These are phyloP conservation scores for Adelosebastes latens DNA, from an alignment of 2,797 vertebrate genomes.

Conservation along the genomic window DNA sequence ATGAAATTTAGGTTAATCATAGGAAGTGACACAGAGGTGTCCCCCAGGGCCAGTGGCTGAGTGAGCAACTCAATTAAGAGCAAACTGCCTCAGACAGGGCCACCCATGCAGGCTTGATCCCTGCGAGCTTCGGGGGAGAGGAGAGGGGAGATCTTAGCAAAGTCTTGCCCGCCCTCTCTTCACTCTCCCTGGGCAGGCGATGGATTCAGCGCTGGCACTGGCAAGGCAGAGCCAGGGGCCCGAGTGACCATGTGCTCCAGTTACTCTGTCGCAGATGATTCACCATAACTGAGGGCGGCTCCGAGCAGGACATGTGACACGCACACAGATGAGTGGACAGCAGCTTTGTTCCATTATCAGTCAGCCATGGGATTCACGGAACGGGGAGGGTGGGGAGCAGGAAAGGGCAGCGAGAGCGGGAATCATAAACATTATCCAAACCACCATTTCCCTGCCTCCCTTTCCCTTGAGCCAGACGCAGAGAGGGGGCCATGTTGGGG, in stretches of 20 bases:
- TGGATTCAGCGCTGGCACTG: slow-evolving; percentile 61
- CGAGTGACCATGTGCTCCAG: slow-evolving; percentile 80
- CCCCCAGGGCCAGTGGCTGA: slow-evolving; percentile 79
- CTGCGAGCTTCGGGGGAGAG: slow-evolving; percentile 55
- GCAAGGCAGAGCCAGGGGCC: slow-evolving; percentile 68
- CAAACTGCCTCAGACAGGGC: slow-evolving; percentile 78
- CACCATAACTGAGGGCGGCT: slow-evolving; percentile 68
- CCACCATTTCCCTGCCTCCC: slow-evolving; percentile 17
- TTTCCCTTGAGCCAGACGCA: slow-evolving; percentile 55
- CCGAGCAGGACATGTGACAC: slow-evolving; percentile 69
- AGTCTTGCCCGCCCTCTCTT: slow-evolving; percentile 58
- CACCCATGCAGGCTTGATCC: slow-evolving; percentile 69
- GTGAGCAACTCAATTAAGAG: slow-evolving; percentile 87
- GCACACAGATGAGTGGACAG: slow-evolving; percentile 71
- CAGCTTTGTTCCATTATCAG: slow-evolving; percentile 77
- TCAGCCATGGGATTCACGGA: slow-evolving; percentile 63
- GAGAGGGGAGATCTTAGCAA: slow-evolving; percentile 55
- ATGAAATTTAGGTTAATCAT: slow-evolving; percentile 86
- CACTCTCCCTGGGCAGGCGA: slow-evolving; percentile 65
- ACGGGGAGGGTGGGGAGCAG: slow-evolving; percentile 32
- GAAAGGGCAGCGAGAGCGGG: slow-evolving; percentile 40
- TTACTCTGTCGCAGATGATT: slow-evolving; percentile 81
- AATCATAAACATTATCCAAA: slow-evolving; percentile 66
- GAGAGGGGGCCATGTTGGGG: slow-evolving; percentile 39
- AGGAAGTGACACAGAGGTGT: slow-evolving; percentile 84